Base-by-base conservation (phyloP, 2,113 vertebrate genomes). In the Chamaetylas fuelleborni region DNA sequence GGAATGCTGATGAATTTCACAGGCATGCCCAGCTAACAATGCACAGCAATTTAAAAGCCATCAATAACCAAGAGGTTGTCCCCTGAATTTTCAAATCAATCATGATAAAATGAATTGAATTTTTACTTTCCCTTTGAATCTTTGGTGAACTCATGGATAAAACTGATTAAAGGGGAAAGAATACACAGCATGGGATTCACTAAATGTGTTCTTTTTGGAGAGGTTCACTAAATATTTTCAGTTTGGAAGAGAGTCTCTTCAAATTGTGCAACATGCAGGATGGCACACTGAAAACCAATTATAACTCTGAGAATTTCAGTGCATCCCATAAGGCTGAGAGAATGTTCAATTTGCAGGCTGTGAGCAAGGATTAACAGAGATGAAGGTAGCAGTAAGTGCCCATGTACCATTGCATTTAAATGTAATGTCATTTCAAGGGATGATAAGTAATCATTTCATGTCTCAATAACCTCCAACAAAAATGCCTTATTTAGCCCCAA, bases 241-340 rank as follows among this genome's bases (percentile, higher is more conserved):
- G 70, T 95, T 97, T 95, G 66, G 73, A 81, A 90, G 60, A 93
- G 84, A 96, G 95, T 62, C 79, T 95, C 95, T 96, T 97, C 67
- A 92, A 96, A 95, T 95, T 33, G 42, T 79, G 78, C 79, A 96
- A 95, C 80, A 87, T 60, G 66, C 92, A 90, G 86, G 84, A 91
- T 93, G 88, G 81, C 90, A 95, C 47, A 92, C 67, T 96, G 76
- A 95, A 97, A 98, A 97, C 90, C 93, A 97, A 97, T 97, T 97
- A 97, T 67, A 96, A 96, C 81, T 79, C 82, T 17, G 8, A 93
- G 96, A 95, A 93, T 94, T 97, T 96, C 90, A 96, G 81, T 86
- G 71, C 71, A 87, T 94, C 95, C 91, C 87, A 77, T 81, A 95
- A 97, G 86, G 94, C 72, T 95, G 88, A 96, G 50, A 96, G 93